Conservation (phyloP, 2,888 invertebrate species). For the Ptilodon capucinus region DNA sequence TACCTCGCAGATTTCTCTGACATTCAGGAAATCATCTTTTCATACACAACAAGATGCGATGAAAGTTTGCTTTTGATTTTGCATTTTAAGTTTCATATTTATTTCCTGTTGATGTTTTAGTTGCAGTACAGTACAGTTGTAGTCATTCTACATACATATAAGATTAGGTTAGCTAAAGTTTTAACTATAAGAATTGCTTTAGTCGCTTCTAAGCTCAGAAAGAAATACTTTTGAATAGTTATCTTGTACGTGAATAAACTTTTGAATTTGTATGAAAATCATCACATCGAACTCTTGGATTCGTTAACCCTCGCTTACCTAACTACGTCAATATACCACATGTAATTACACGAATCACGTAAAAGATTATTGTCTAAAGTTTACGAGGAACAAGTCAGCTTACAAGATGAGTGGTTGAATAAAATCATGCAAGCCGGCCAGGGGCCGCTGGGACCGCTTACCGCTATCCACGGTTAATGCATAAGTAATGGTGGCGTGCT, state of each 20-base stretch:
- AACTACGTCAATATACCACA: background rate
- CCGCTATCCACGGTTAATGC: constrained; percentile 78
- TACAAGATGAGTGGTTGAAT: constrained; percentile 50
- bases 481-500: constrained; percentile 83
- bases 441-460: constrained; percentile 77
- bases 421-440: constrained; percentile 58
- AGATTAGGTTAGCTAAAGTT: no score
- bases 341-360: constrained; percentile 36
- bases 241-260: no score
- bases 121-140: no score
- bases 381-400: constrained; percentile 28
- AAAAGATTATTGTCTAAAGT: constrained; percentile 52
- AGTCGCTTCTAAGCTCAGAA: no score
- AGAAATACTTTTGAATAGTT: no score
- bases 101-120: constrained; percentile 5
- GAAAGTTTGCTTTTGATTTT: constrained; percentile 17
- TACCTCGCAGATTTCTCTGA: constrained; percentile 42
- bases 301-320: background rate
- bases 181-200: no score
- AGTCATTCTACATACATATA: no score
- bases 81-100: constrained; percentile 9
- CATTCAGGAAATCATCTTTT: constrained; percentile 47
- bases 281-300: no score
- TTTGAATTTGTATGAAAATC: no score
- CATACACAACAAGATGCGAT: constrained; percentile 16